Percentiles rank a stretch among this genome's conserved stretches.
These are phyloP conservation scores for Aplocera efformata DNA, from an alignment of 2,888 invertebrate species.

Conservation along the genomic window DNA sequence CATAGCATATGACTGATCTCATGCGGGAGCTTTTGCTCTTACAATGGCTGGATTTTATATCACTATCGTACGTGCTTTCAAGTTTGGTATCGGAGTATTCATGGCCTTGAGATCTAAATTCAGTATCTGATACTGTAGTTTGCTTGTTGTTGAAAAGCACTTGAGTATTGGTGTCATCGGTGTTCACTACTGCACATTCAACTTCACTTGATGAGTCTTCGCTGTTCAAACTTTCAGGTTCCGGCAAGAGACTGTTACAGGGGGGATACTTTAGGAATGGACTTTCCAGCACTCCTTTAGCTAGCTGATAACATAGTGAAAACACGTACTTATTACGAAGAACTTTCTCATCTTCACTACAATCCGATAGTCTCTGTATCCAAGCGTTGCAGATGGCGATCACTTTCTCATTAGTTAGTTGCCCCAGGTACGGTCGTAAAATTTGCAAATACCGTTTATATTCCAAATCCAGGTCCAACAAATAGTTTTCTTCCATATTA, in stretches of 20 bases:
- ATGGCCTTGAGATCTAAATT: conserved; percentile 36
- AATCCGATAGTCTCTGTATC: conserved; percentile 58
- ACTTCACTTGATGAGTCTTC: conserved; percentile 51
- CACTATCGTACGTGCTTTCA: conserved; percentile 28
- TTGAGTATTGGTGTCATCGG: conserved; percentile 42
- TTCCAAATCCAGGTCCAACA: conserved; percentile 51
- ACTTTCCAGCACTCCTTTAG: conserved; percentile 53
- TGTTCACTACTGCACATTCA: conserved; percentile 48
- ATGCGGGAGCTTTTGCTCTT: conserved; percentile 15
- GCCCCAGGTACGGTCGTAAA: conserved; percentile 54
- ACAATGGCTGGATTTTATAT: conserved; percentile 21
- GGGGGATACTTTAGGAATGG: conserved; percentile 57
- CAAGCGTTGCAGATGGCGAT: conserved; percentile 60
- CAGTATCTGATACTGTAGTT: conserved; percentile 37
- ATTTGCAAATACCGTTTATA: conserved; percentile 65
- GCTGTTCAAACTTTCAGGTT: conserved; percentile 45
- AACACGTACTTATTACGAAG: conserved; percentile 64
- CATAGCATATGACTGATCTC: conserved; percentile 35
- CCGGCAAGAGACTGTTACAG: conserved; percentile 33
- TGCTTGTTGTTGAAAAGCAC: conserved; percentile 37
- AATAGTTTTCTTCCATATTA: conserved; percentile 50
- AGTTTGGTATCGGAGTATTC: conserved; percentile 25
- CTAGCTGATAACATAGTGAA: conserved; percentile 60
- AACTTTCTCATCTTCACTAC: conserved; percentile 49
- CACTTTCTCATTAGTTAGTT: conserved; percentile 49